Evolutionary conservation across 2,113 vertebrate species (phyloP).

Genomic region (Aegotheles bennettii): DNA sequence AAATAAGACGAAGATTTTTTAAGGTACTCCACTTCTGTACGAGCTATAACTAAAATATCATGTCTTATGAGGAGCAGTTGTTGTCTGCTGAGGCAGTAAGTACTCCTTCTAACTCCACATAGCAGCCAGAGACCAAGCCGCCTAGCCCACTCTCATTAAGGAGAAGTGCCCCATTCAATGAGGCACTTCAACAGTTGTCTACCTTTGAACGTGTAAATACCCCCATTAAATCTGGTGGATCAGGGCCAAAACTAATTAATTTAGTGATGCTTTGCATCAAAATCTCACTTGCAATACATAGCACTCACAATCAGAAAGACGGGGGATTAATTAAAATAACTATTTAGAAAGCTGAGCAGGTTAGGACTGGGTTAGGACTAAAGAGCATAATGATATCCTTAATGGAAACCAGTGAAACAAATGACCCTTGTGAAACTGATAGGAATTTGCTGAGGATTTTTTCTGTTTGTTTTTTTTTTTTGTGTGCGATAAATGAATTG

Average conservation of each 20-base stretch:
- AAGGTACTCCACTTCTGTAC: background rate
- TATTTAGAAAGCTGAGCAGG: conserved; percentile 41
- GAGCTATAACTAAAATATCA: background rate
- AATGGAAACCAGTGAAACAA: conserved; percentile 27
- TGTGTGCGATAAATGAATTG: background rate
- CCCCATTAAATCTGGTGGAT: conserved; percentile 51
- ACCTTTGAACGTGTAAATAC: conserved; percentile 47
- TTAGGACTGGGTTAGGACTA: conserved; percentile 48
- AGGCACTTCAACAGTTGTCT: conserved; percentile 49
- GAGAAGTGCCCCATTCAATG: conserved; percentile 38
- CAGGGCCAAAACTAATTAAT: conserved; percentile 60
- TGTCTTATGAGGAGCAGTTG: background rate
- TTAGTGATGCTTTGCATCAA: conserved; percentile 48
- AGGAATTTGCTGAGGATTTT: conserved; percentile 25
- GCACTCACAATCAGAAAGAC: conserved; percentile 38
- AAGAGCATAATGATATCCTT: conserved; percentile 39
- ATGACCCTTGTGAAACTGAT: conserved; percentile 31
- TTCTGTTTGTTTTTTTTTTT: background rate
- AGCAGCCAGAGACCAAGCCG: background rate
- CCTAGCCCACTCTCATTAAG: conserved; percentile 13
- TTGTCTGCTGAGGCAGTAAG: background rate
- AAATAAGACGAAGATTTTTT: background rate
- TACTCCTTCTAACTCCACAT: background rate
- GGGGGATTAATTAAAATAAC: conserved; percentile 54
- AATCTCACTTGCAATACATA: conserved; percentile 21